A percentile compares a stretch with the other conserved stretches of the same genome.
Evolutionary conservation across 2,113 vertebrate genomes (phyloP).

Genomic region (Micronisus gabar): DNA sequence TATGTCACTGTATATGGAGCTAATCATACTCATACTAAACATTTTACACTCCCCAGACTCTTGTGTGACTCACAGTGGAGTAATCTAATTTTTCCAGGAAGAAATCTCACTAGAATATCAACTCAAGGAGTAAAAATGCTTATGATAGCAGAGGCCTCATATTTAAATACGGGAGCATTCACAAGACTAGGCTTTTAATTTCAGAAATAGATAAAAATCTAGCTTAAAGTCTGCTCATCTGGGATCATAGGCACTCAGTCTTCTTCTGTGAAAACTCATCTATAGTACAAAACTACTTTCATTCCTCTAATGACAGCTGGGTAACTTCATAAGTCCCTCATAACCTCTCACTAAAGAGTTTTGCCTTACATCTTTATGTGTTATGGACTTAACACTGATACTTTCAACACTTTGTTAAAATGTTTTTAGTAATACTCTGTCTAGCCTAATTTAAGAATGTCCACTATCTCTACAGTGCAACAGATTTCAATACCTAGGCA

Average conservation of each 20-base stretch:
- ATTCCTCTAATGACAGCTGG: background rate
- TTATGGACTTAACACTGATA: background rate
- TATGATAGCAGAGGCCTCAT: background rate
- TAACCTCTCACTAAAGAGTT: background rate
- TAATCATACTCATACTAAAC: background rate
- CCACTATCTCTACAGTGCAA: background rate
- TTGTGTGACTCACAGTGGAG: background rate
- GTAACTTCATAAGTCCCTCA: background rate
- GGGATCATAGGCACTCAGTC: background rate
- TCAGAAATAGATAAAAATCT: constrained; percentile 2
- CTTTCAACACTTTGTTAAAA: background rate
- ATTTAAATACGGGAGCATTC: background rate
- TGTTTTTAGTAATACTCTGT: background rate
- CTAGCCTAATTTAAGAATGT: background rate
- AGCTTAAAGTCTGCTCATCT: background rate
- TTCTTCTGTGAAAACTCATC: background rate
- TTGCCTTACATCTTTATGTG: background rate
- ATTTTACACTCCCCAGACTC: background rate
- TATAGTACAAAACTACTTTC: background rate
- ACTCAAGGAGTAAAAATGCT: background rate
- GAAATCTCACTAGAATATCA: background rate
- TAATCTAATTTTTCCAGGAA: background rate
- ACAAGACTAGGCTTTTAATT: background rate
- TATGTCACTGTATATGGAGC: background rate
- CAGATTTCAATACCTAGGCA: background rate